These are phyloP conservation scores for Trachymyrmex cornetzi DNA, from an alignment of 1,140 invertebrate genomes.

Conservation along the genomic window DNA sequence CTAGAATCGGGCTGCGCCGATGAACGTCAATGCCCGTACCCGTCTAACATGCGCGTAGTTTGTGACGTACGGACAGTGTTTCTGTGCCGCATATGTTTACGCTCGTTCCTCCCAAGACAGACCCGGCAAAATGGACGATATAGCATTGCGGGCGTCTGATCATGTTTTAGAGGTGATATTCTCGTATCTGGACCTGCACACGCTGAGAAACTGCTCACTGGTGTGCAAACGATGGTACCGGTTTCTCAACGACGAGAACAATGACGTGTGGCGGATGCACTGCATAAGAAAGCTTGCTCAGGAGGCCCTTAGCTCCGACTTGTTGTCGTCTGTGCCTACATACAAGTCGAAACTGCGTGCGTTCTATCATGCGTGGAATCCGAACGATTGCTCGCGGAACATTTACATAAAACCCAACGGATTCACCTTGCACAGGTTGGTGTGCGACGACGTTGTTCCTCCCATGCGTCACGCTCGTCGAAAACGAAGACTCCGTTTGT, in stretches of 20 bases:
- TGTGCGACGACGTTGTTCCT: not conserved
- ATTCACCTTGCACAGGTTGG: slow-evolving; percentile 96
- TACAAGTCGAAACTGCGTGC: slow-evolving; percentile 98
- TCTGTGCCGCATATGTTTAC: slow-evolving; percentile 67
- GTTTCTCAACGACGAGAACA: slow-evolving; percentile 97
- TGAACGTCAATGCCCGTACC: not conserved
- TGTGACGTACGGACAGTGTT: slow-evolving; percentile 41
- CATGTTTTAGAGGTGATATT: slow-evolving; percentile 97
- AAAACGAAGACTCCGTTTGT: no score
- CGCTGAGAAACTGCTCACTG: slow-evolving; percentile 95
- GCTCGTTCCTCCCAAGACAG: slow-evolving; percentile 51
- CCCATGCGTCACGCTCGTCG: no score
- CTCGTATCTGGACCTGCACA: slow-evolving; percentile 95
- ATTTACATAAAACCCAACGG: slow-evolving; percentile 99
- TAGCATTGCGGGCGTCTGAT: slow-evolving; percentile 88
- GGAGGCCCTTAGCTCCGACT: slow-evolving; percentile 96
- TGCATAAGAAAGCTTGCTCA: slow-evolving; percentile 95
- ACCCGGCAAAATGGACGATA: slow-evolving; percentile 84
- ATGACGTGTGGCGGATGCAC: slow-evolving; percentile 97
- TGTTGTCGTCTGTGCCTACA: slow-evolving; percentile 95
- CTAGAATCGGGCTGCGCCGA: no score
- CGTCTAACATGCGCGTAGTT: slow-evolving; percentile 29
- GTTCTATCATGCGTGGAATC: slow-evolving; percentile 98
- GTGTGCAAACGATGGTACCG: slow-evolving; percentile 98
- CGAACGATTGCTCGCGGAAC: slow-evolving; percentile 98